phyloP scores from a whole-genome alignment of 2,797 vertebrate species.

The Crocodylus rhombifer region DNA sequence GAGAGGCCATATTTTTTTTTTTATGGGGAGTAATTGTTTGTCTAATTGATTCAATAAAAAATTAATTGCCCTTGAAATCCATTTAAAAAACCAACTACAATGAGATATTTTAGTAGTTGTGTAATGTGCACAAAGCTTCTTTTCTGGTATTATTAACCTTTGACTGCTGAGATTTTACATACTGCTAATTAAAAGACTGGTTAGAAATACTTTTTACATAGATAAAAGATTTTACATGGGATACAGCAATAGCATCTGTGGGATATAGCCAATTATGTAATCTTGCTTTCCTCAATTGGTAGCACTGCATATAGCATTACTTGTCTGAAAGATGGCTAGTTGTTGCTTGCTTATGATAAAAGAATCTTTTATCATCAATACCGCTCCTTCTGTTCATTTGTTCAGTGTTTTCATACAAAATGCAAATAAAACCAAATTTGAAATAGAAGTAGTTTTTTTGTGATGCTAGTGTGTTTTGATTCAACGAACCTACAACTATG shows the following conservation, averaged over 20 bases:
- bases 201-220: no score
- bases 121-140: background rate
- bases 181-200: background rate
- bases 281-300: background rate
- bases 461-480: background rate
- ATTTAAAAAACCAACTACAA: background rate
- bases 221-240: background rate
- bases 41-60: background rate
- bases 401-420: background rate
- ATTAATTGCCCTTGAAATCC: conserved; percentile 16
- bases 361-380: background rate
- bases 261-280: background rate
- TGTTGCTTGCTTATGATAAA: background rate
- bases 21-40: background rate
- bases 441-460: background rate
- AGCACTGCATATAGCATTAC: background rate
- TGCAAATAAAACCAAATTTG: background rate
- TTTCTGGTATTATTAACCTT: background rate
- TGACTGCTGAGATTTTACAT: conserved; percentile 21
- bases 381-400: background rate
- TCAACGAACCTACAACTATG: background rate
- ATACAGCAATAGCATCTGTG: background rate
- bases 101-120: background rate
- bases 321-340: background rate
- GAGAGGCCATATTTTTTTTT: background rate